Evolutionary conservation across 2,797 vertebrate species (phyloP), one percentile per base, ranked within the genome.

Genomic region (Coendou prehensilis): DNA sequence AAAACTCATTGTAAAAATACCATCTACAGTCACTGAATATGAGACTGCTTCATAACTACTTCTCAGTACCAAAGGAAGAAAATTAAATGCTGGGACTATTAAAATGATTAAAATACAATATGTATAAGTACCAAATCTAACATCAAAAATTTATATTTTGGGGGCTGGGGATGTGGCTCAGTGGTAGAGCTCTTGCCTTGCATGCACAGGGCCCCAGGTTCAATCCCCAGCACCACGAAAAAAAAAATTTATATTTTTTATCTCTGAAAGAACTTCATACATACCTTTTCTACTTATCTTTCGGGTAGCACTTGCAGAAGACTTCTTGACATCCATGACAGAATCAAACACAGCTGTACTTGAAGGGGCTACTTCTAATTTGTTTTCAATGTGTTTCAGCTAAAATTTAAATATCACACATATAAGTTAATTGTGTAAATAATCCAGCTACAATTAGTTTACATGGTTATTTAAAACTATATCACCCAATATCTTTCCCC

Each of bases 351-450:
- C 95, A 93, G 99, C 99, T 9, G 99, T 99, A 94, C 99, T 98
- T 86, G 98, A 99, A 92, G 99, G 99, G 76, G 95, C 96, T 92
- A 99, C 99, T 98, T 99, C 99, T 98, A 99, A 96, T 94, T 99
- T 99, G 98, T 99, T 99, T 98, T 99, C 99, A 98, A 99, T 99
- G 89, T 99, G 99, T 97, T 99, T 99, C 96, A 99, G 98, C 99
- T 99, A 95, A 92, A 98, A 95, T 97, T 88, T 64, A 97, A 93
- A 98, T 41, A 96, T 56, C n/a, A 97, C 63, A 97, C 41, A 91
- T 23, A 92, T 17, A 93, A 41, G 28, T 97, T 95, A 96, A 97
- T 95, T 96, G 87, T 93, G 4, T 91, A 92, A 92, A 93, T 73
- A 92, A 84, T 75, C 17, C 10, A 79, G 37, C 87, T 93, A 95